Evolutionary conservation across 2,113 vertebrate species (phyloP), one percentile per base, ranked within the genome.

Genomic region (Lophius piscatorius): DNA sequence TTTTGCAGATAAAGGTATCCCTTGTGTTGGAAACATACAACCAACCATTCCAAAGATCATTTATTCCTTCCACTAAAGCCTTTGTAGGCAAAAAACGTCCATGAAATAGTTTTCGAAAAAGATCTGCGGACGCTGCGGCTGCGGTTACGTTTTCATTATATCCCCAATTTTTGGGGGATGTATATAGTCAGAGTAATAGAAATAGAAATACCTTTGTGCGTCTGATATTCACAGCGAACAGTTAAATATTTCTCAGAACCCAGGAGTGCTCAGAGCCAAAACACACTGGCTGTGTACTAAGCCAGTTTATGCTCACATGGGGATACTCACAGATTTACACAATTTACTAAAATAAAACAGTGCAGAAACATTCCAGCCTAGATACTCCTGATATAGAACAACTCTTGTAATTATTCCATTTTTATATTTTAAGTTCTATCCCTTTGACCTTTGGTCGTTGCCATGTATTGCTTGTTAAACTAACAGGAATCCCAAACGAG

Each of bases 181-280:
- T n/a, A n/a, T 7, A 12, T 41, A 5, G 41, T 36, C 16, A 35
- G 45, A 50, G 20, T 11, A 68, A 69, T 10, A 10, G 29, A 77
- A 34, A 65, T 2, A 55, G 13, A 60, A 33, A 1, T 24, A 23
- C 35, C 38, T 4, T 8, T 10, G n/a, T 45, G 42, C 63, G 57
- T 52, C 23, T 0, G 7, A 20, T 23, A 21, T 49, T 44, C 4
- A 18, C 22, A 44, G 26, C 24, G 74, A 34, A 50, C 21, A 14
- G 17, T 31, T 1, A 42, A 63, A 48, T 48, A 61, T 51, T 75
- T 71, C 65, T 33, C 16, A 48, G 70, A 70, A 67, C 70, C 34
- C 20, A 42, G 33, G 31, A 33, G 62, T n/a, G n/a, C n/a, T 55
- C 39, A 2, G 49, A 75, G 76, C 76, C 78, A 78, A 70, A 75